Conservation (phyloP, 2,113 vertebrate species). For the Mustelus asterias region DNA sequence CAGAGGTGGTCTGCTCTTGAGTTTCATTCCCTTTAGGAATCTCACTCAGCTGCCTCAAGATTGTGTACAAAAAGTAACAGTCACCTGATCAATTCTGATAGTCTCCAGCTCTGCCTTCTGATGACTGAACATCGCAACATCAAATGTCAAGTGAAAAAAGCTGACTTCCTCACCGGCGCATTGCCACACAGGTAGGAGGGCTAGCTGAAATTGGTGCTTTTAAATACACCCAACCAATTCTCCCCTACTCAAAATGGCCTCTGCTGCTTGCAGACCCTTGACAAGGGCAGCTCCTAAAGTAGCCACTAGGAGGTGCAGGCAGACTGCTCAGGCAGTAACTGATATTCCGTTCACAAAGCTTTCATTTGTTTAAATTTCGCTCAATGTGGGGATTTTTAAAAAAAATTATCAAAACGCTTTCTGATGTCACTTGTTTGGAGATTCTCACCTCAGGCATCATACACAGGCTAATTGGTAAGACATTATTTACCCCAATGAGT, state of each 20-base stretch:
- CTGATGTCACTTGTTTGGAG: not conserved
- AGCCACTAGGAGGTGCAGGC: not conserved
- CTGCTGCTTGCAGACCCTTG: not conserved
- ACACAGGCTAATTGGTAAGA: not conserved
- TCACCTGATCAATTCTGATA: not conserved
- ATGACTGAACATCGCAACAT: not conserved
- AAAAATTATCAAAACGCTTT: not conserved
- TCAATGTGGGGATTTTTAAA: not conserved
- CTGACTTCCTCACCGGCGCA: not conserved
- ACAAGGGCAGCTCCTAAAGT: not conserved
- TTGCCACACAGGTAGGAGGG: not conserved
- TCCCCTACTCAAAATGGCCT: not conserved
- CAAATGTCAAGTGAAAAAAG: not conserved
- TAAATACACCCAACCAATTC: not conserved
- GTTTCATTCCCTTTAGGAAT: not conserved
- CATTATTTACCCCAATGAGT: too few relatives aligned
- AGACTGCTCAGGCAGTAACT: not conserved
- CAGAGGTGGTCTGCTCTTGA: not conserved
- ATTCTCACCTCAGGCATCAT: not conserved
- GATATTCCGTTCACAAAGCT: not conserved
- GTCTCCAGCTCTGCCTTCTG: not conserved
- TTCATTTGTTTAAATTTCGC: not conserved
- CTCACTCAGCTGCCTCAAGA: not conserved
- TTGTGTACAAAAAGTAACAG: not conserved
- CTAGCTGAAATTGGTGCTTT: not conserved